phyloP scores from a whole-genome alignment of 1,140 invertebrate species.

The Tetragonula clypearis region DNA sequence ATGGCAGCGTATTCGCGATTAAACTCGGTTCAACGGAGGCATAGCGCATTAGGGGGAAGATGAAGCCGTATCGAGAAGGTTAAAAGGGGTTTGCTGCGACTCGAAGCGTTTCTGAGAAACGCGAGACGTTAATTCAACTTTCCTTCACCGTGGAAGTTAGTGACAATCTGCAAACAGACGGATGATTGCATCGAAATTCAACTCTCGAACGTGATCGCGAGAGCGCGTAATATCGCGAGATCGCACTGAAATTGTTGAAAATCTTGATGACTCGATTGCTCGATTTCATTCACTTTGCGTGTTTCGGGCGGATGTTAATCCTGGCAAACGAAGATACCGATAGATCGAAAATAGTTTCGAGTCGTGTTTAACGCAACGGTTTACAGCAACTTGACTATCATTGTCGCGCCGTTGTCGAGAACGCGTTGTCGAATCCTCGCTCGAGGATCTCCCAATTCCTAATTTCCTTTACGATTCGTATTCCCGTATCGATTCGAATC shows the following conservation, averaged over 20 bases:
- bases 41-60: too few relatives aligned
- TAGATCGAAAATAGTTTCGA: not conserved
- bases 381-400: not conserved
- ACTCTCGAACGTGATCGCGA: slow-evolving; percentile 33
- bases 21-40: too few relatives aligned
- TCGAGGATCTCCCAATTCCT: not conserved
- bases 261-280: not conserved
- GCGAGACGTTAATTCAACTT: not conserved
- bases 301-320: slow-evolving; percentile 11
- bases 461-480: slow-evolving; percentile 3
- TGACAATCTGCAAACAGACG: not conserved
- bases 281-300: slow-evolving; percentile 29
- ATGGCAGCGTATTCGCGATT: too few relatives aligned
- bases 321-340: not conserved
- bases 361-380: not conserved
- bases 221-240: slow-evolving; percentile 15
- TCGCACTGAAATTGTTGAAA: not conserved
- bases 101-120: too few relatives aligned
- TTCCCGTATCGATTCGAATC: not conserved
- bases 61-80: too few relatives aligned
- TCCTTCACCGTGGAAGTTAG: too few relatives aligned
- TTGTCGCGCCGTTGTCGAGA: not conserved
- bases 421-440: not conserved
- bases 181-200: slow-evolving; percentile 21
- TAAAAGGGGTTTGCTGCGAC: not conserved